Evolutionary conservation across 2,888 invertebrate species (phyloP).

Genomic region (Druceiella hillmani): DNA sequence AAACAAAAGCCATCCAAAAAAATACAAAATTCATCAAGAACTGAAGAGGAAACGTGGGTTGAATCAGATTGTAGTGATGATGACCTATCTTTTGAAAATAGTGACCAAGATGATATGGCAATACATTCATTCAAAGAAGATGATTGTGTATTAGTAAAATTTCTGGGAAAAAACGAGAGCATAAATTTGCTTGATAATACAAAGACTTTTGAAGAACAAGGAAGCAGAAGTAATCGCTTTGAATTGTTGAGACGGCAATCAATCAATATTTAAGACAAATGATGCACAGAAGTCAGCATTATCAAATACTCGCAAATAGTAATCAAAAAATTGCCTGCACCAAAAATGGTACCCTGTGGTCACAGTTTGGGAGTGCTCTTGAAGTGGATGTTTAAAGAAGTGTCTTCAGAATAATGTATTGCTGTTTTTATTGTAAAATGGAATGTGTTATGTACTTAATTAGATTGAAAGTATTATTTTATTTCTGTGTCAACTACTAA

Average conservation of each 20-base stretch:
- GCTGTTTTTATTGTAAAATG: too few species aligned
- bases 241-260: conserved; percentile 1
- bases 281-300: too few species aligned
- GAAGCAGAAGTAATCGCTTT: conserved; percentile 1
- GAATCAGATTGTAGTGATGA: not conserved
- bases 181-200: conserved; percentile 1
- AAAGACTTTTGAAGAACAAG: conserved; percentile 1
- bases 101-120: conserved; percentile 1
- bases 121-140: not conserved
- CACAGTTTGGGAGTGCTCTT: not conserved
- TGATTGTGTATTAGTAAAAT: conserved; percentile 2
- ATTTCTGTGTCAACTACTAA: too few species aligned
- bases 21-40: not conserved
- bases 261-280: conserved; percentile 1
- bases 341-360: conserved; percentile 2
- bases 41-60: not conserved
- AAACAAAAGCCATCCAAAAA: too few species aligned
- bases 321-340: not conserved
- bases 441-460: too few species aligned
- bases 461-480: too few species aligned
- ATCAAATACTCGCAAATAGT: conserved; percentile 1
- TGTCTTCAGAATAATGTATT: too few species aligned
- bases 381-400: conserved; percentile 2
- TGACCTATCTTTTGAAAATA: conserved; percentile 1
- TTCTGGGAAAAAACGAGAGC: not conserved